phyloP scores from a whole-genome alignment of 2,888 invertebrate species.

The Choristoneura rosaceana region DNA sequence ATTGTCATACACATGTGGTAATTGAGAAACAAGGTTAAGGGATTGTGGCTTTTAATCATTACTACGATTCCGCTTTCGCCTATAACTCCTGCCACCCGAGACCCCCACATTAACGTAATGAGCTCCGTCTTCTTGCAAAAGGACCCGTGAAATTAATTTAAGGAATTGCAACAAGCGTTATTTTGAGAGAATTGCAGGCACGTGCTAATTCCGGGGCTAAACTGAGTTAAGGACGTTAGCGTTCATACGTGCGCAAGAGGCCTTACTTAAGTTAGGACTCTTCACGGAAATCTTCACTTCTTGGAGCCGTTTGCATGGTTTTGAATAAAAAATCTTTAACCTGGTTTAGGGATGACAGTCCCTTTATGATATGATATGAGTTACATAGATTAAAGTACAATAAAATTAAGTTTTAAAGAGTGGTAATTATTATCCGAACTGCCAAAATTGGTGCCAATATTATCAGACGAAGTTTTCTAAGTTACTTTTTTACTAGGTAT shows the following conservation, averaged over 20 bases:
- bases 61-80: neutral
- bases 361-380: too few relatives aligned
- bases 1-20: too few relatives aligned
- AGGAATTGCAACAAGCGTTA: constrained; percentile 63
- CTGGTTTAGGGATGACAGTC: too few relatives aligned
- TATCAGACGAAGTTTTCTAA: too few relatives aligned
- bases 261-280: neutral
- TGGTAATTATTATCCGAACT: too few relatives aligned
- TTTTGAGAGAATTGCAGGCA: constrained; percentile 55
- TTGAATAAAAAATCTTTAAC: neutral
- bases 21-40: too few relatives aligned
- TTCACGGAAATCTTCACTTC: constrained; percentile 11
- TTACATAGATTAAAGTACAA: too few relatives aligned
- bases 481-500: too few relatives aligned
- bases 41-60: too few relatives aligned
- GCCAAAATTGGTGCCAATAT: too few relatives aligned
- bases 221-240: constrained; percentile 44
- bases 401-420: too few relatives aligned
- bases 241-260: constrained; percentile 46
- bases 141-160: constrained; percentile 68
- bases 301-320: neutral
- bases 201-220: constrained; percentile 49
- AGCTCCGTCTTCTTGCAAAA: constrained; percentile 55
- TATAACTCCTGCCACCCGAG: constrained; percentile 26
- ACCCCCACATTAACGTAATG: constrained; percentile 53